Evolutionary conservation across 2,888 invertebrate genomes (phyloP).

Genomic region (Heliconius ethilla): DNA sequence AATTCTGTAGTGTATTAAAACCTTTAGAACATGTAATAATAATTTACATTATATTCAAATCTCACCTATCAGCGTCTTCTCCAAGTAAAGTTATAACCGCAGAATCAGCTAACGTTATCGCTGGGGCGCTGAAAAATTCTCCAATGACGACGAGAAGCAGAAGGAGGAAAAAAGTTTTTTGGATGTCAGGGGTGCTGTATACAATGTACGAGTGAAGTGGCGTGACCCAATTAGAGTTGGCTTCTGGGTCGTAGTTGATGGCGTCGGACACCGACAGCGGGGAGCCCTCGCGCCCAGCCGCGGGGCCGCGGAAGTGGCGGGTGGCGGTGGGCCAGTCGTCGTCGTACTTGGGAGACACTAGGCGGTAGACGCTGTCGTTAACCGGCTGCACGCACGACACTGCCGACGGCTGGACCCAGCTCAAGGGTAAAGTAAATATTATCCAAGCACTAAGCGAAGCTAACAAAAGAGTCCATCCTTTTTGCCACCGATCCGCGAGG

Average conservation of each 20-base stretch:
- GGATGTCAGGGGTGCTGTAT: conserved; percentile 93
- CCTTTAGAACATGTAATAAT: background rate
- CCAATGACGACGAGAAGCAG: conserved; percentile 96
- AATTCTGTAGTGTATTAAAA: background rate
- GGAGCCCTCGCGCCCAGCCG: conserved; percentile 72
- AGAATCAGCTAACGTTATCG: conserved; percentile 96
- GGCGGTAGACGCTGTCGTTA: conserved; percentile 81
- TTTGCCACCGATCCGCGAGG: conserved; percentile 94
- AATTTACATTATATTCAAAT: background rate
- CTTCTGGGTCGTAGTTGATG: conserved; percentile 86
- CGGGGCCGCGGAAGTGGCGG: conserved; percentile 60
- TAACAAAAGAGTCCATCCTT: conserved; percentile 92
- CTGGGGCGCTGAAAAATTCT: conserved; percentile 98
- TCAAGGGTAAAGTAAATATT: conserved; percentile 96
- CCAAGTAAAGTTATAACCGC: conserved; percentile 94
- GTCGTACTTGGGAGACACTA: conserved; percentile 83
- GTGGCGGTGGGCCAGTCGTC: conserved; percentile 53
- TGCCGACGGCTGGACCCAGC: conserved; percentile 96
- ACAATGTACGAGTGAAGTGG: conserved; percentile 97
- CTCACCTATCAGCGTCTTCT: conserved; percentile 89
- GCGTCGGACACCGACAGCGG: conserved; percentile 90
- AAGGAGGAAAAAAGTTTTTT: conserved; percentile 97
- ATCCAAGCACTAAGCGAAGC: conserved; percentile 97
- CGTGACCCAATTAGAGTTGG: conserved; percentile 89
- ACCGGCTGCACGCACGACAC: conserved; percentile 89